Evolutionary conservation across 2,888 invertebrate species (phyloP), one percentile per base, ranked within the genome.

Genomic region (Caenorhabditis uteleia): DNA sequence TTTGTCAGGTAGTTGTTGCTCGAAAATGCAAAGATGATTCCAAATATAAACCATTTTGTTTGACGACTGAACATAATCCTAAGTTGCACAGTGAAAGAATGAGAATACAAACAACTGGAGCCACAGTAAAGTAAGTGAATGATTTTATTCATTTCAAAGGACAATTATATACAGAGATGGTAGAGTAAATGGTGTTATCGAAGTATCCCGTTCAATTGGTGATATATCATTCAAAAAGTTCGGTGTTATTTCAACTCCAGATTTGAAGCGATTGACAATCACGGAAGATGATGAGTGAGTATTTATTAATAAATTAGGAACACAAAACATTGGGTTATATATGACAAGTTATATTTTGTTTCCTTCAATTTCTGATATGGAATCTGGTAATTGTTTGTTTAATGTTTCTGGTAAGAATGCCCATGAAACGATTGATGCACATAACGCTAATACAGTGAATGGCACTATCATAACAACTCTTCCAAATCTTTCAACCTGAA

Each of bases 141-240:
- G n/a, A 39, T 10, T n/a, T n/a, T 31, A 38, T 26, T 1, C 3
- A 12, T 49, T 70, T 48, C 18, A 12, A 42, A 31, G 14, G 7
- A 5, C n/a, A 23, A 18, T 40, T 54, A 44, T 36, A 69, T 75
- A 14, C 43, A 84, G 84, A 65, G 84, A 84, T 64, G 84, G 84
- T 6, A 74, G 84, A 36, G 76, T 85, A 3, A 77, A 83, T 68
- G 84, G 85, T 26, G 69, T 83, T 2, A 75, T 87, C 48, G 87
- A 87, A 77, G 86, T 87, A 29, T 86, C 87, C 2, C 79, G 87
- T 18, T 86, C 86, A 3, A 84, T 87, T 31, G 87, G 87, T 10
- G 87, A 87, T 75, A 86, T 86, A 2, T 85, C 85, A 36, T 86
- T 85, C 77, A 87, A 87, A 72, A 84, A 84, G 10, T 82, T 84